Conservation (phyloP, 2,797 vertebrate species). For the Sphaeramia orbicularis region DNA sequence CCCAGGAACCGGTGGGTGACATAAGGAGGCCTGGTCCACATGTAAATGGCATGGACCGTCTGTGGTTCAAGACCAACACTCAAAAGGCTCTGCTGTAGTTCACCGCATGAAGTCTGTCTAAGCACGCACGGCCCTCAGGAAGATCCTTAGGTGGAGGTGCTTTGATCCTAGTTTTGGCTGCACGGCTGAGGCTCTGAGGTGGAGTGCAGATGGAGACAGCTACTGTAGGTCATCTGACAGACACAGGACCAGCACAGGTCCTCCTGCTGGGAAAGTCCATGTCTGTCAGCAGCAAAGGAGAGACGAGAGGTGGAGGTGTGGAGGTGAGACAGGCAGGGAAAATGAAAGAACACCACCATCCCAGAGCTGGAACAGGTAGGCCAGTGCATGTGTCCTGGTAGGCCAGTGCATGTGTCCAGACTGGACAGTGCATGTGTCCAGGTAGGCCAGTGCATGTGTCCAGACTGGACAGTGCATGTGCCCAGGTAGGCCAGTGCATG, state of each 20-base stretch:
- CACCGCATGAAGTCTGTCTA: conserved; percentile 48
- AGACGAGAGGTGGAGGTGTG: conserved; percentile 53
- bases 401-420: too few species aligned
- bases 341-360: conserved; percentile 56
- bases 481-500: too few species aligned
- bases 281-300: conserved; percentile 58
- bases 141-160: conserved; percentile 52
- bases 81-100: conserved; percentile 43
- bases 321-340: conserved; percentile 59
- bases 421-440: too few species aligned
- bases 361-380: too few species aligned
- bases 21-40: too few species aligned
- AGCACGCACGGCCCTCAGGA: conserved; percentile 44
- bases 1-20: too few species aligned
- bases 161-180: conserved; percentile 72
- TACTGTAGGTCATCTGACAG: conserved; percentile 66
- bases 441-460: too few species aligned
- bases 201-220: conserved; percentile 26
- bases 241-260: conserved; percentile 71
- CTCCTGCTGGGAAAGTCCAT: conserved; percentile 62
- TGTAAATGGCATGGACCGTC: too few species aligned
- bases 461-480: too few species aligned
- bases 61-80: conserved; percentile 27
- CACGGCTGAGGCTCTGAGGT: conserved; percentile 37
- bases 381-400: too few species aligned